Evolutionary conservation across 2,888 invertebrate species (phyloP).

Genomic region (Sabatieria punctata): DNA sequence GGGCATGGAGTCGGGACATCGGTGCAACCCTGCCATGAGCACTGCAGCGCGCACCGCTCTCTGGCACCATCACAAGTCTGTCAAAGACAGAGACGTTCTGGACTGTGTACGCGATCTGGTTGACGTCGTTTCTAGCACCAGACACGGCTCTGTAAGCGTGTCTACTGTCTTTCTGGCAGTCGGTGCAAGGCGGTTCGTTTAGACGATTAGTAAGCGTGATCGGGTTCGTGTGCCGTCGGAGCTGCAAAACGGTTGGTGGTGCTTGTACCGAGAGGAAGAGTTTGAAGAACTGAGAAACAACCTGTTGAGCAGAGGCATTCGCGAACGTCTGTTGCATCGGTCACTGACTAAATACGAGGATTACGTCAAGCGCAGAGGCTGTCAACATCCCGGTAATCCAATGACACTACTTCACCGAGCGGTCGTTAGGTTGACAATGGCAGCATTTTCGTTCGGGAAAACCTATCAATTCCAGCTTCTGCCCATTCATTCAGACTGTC

Average conservation of each 20-base stretch:
- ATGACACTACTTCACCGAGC: too few relatives aligned
- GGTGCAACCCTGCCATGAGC: conserved; percentile 19
- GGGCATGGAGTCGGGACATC: conserved; percentile 55
- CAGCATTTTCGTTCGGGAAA: too few relatives aligned
- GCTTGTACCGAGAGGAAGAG: conserved; percentile 55
- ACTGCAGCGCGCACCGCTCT: conserved; percentile 9
- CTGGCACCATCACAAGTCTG: background rate
- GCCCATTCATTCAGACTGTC: too few relatives aligned
- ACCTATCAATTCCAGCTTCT: too few relatives aligned
- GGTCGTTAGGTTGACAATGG: too few relatives aligned
- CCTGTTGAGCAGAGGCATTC: conserved; percentile 67
- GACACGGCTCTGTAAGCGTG: too few relatives aligned
- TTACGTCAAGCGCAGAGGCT: conserved; percentile 43
- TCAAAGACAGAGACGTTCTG: background rate
- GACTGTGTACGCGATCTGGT: background rate
- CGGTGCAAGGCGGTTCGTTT: conserved; percentile 41
- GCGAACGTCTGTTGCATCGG: conserved; percentile 67
- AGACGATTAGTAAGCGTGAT: conserved; percentile 14
- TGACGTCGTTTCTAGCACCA: background rate
- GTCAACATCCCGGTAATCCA: too few relatives aligned
- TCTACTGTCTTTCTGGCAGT: too few relatives aligned
- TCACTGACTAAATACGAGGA: conserved; percentile 50
- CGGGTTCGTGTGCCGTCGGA: conserved; percentile 23
- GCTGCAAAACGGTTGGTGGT: conserved; percentile 63
- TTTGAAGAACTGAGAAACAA: conserved; percentile 50